A percentile compares a stretch with the other conserved stretches of the same genome.
phyloP scores from a whole-genome alignment of 1,140 invertebrate genomes.

The Bombus waltoni region DNA sequence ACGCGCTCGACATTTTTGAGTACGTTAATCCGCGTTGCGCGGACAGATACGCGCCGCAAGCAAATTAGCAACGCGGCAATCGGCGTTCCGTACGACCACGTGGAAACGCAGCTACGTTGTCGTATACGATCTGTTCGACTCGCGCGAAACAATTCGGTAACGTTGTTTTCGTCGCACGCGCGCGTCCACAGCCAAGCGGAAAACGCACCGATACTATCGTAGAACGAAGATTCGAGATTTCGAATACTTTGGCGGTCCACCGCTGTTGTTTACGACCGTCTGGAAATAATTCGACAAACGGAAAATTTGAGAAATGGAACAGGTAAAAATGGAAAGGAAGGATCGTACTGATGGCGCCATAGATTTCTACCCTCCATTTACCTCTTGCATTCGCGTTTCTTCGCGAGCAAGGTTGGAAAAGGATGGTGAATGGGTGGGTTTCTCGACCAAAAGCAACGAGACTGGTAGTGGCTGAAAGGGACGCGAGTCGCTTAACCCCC shows the following conservation, averaged over 20 bases:
- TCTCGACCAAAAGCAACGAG: slow-evolving; percentile 17
- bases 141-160: no score
- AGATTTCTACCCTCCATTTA: slow-evolving; percentile 64
- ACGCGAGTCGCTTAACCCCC: slow-evolving; percentile 69
- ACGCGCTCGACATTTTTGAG: not conserved
- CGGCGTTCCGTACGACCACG: no score
- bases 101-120: no score
- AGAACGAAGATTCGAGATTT: not conserved
- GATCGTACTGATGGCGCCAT: slow-evolving; percentile 62
- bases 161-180: no score
- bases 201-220: no score
- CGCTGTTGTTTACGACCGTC: not conserved
- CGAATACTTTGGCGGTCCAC: not conserved
- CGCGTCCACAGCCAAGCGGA: no score
- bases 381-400: slow-evolving; percentile 54
- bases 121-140: no score
- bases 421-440: slow-evolving; percentile 25
- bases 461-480: slow-evolving; percentile 55
- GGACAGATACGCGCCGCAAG: not conserved
- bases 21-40: not conserved
- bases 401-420: slow-evolving; percentile 22
- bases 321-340: slow-evolving; percentile 19
- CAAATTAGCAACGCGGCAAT: rapidly evolving
- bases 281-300: not conserved
- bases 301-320: slow-evolving; percentile 2